phyloP scores from a whole-genome alignment of 2,888 invertebrate species.

The Leptopterna dolabrata region DNA sequence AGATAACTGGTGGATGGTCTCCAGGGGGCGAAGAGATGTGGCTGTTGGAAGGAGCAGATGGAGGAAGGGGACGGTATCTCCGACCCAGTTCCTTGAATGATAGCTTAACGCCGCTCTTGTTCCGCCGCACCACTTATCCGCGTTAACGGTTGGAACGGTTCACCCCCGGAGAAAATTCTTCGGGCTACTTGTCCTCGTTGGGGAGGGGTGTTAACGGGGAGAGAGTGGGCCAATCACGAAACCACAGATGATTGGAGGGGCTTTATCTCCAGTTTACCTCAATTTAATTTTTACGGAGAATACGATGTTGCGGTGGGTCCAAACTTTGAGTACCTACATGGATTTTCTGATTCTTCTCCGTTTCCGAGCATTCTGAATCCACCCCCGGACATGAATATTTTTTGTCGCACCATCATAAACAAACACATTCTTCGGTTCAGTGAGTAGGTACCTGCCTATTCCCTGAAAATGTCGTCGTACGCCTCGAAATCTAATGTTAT shows the following conservation, averaged over 20 bases:
- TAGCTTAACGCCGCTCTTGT: conserved; percentile 44
- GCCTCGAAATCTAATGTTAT: too few relatives aligned
- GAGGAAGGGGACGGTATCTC: conserved; percentile 37
- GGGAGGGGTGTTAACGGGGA: not conserved
- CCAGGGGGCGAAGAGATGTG: not conserved
- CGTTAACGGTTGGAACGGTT: conserved; percentile 50
- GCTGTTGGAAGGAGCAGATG: conserved; percentile 25
- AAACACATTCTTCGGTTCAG: too few relatives aligned
- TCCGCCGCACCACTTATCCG: conserved; percentile 47
- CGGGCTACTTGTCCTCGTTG: not conserved
- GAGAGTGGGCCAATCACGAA: not conserved
- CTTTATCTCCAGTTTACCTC: too few relatives aligned
- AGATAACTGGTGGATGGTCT: conserved; percentile 11
- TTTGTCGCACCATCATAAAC: too few relatives aligned
- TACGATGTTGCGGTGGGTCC: too few relatives aligned
- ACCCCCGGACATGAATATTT: too few relatives aligned
- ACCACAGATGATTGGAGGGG: not conserved
- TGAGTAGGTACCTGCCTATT: too few relatives aligned
- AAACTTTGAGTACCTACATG: too few relatives aligned
- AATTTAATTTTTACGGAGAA: too few relatives aligned
- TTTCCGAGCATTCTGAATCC: too few relatives aligned
- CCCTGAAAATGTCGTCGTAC: too few relatives aligned
- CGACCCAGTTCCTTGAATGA: conserved; percentile 49
- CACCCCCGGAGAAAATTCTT: conserved; percentile 20
- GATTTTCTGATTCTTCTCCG: too few relatives aligned